Evolutionary conservation across 2,888 invertebrate genomes (phyloP).

Genomic region (Leucoma salicis): DNA sequence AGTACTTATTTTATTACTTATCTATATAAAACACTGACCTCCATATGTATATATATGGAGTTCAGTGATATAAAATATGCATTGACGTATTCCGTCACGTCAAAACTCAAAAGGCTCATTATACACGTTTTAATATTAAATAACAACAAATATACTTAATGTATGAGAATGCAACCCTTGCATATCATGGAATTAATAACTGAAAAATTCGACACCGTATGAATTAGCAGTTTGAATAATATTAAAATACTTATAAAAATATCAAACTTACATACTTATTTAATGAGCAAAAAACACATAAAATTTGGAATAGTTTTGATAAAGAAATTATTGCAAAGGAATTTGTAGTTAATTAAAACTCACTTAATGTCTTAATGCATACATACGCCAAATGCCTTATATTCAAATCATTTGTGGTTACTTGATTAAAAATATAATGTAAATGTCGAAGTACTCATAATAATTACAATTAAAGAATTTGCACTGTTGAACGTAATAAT

Average conservation of each 20-base stretch:
- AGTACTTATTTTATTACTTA: no score
- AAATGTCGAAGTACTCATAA: no score
- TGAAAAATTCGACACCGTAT: slow-evolving; percentile 13
- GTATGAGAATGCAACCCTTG: no score
- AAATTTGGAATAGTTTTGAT: slow-evolving; percentile 13
- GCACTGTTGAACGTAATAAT: no score
- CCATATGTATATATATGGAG: no score
- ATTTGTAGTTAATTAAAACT: slow-evolving; percentile 22
- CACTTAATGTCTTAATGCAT: not conserved
- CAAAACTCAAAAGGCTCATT: no score
- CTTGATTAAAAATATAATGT: not conserved
- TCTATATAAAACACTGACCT: no score
- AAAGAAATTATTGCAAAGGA: slow-evolving; percentile 11
- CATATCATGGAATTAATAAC: slow-evolving; percentile 6
- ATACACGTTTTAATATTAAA: no score
- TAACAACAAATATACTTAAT: slow-evolving; percentile 11
- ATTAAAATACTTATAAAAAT: slow-evolving; percentile 13
- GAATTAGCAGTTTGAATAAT: slow-evolving; percentile 23
- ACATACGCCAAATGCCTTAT: not conserved
- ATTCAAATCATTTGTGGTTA: not conserved
- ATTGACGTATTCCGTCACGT: no score
- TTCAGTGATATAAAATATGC: no score
- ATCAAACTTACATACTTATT: slow-evolving; percentile 12
- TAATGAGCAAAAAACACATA: slow-evolving; percentile 20
- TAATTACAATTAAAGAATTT: no score